Evolutionary conservation across 2,113 vertebrate species (phyloP), one percentile per base, ranked within the genome.

Genomic region (Dipodomys merriami): DNA sequence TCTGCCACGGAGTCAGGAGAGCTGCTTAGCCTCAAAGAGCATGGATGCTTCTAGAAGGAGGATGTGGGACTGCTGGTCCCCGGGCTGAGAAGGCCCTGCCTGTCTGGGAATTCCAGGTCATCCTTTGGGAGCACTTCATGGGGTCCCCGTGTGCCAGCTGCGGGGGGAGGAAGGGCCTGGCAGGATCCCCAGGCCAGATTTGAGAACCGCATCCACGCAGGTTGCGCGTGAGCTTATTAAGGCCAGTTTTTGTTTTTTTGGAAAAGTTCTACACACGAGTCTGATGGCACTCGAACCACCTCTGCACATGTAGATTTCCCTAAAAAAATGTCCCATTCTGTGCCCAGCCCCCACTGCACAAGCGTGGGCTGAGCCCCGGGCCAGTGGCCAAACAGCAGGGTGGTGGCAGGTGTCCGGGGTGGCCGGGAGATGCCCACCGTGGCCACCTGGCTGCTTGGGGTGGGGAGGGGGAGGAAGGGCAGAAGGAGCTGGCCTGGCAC

Each of bases 231-330:
- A 92, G 90, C 96, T 96, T 89, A 92, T 98, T 98, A 98, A 98
- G 98, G 98, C 97, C 97, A 86, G 98, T 96, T 96, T 98, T 97
- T 77, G 12, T 57, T 49, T 49, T 49, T 49, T 49, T 49, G 49
- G 7, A 92, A 96, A 97, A 64, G 82, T 97, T 91, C 97, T 96
- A 83, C 97, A 88, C 90, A 97, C 95, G 94, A 93, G 95, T 95
- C 83, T 77, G 94, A 94, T 83, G 77, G 74, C 85, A 91, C 92
- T 94, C 96, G 87, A 95, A 95, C 94, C 90, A 88, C 96, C 93
- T 96, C 96, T 97, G 77, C 96, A 97, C 96, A 97, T 0, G 53
- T 79, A 73, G 62, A 35, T 96, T 72, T 88, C 83, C 30, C 13
- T 33, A 80, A 90, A 95, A 92, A 81, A 85, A 81, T 7, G 82